These are phyloP conservation scores for Cromileptes altivelis DNA, from an alignment of 2,113 vertebrate species.

Conservation along the genomic window DNA sequence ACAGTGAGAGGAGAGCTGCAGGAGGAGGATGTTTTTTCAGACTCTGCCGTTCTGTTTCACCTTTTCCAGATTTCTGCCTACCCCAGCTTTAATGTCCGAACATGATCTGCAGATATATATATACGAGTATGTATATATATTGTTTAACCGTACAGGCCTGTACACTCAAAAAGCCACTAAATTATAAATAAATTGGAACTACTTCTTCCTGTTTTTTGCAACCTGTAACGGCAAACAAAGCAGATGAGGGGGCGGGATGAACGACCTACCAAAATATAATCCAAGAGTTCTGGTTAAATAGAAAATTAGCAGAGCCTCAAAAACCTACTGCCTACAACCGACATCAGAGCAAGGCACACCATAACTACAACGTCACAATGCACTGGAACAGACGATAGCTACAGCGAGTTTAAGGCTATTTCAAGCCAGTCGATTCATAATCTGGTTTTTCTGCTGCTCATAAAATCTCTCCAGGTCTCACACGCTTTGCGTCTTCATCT, in stretches of 20 bases:
- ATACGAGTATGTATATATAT: background rate
- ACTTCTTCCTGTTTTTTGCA: background rate
- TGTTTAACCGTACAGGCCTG: background rate
- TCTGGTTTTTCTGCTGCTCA: constrained; percentile 27
- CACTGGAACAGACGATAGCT: constrained; percentile 46
- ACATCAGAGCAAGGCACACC: constrained; percentile 62
- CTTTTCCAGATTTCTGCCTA: too few species aligned
- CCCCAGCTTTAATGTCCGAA: background rate
- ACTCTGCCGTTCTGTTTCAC: too few species aligned
- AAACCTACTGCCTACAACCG: constrained; percentile 31
- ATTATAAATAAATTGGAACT: background rate
- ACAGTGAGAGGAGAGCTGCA: too few species aligned
- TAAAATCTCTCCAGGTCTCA: constrained; percentile 2
- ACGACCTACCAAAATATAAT: background rate
- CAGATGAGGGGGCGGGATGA: background rate
- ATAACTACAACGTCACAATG: constrained; percentile 40
- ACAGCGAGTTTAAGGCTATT: constrained; percentile 31
- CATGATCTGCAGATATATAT: background rate
- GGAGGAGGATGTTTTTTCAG: too few species aligned
- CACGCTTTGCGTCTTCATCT: background rate
- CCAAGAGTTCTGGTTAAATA: background rate
- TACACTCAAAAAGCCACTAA: background rate
- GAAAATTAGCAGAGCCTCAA: constrained; percentile 26
- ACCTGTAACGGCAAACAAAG: background rate
- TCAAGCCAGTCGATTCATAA: background rate